Conservation (phyloP, 1,140 invertebrate genomes). For the Contarinia nasturtii region DNA sequence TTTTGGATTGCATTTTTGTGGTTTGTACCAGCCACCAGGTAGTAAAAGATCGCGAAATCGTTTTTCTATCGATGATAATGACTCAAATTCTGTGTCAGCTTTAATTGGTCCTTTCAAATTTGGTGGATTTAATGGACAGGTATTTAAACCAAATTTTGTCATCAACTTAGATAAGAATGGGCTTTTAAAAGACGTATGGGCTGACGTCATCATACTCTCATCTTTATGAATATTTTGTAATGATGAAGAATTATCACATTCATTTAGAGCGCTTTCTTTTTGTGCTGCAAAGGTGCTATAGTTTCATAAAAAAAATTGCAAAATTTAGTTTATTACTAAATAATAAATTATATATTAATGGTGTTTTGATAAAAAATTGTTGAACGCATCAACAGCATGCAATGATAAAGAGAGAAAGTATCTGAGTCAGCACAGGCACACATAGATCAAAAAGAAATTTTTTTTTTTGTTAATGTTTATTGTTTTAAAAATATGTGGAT, state of each 20-base stretch:
- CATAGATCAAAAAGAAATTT: too few relatives aligned
- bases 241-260: neutral
- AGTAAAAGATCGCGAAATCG: constrained; percentile 29
- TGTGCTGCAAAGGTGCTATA: too few relatives aligned
- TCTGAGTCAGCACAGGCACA: too few relatives aligned
- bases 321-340: too few relatives aligned
- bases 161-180: neutral
- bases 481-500: too few relatives aligned
- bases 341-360: too few relatives aligned
- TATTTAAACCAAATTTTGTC: neutral
- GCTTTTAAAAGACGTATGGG: neutral
- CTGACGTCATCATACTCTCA: neutral
- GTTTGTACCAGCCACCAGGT: constrained; percentile 57
- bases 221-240: neutral
- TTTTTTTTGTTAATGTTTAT: too few relatives aligned
- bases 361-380: too few relatives aligned
- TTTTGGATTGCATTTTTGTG: constrained; percentile 49
- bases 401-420: too few relatives aligned
- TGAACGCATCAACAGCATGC: too few relatives aligned
- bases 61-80: constrained; percentile 23
- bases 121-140: neutral
- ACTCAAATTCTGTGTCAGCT: constrained; percentile 24
- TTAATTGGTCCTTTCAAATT: constrained; percentile 19
- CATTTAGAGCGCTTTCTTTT: too few relatives aligned
- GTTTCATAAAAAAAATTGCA: too few relatives aligned